These are phyloP conservation scores for Sycophila sp. DNA, from an alignment of 1,140 invertebrate species.

Conservation along the genomic window DNA sequence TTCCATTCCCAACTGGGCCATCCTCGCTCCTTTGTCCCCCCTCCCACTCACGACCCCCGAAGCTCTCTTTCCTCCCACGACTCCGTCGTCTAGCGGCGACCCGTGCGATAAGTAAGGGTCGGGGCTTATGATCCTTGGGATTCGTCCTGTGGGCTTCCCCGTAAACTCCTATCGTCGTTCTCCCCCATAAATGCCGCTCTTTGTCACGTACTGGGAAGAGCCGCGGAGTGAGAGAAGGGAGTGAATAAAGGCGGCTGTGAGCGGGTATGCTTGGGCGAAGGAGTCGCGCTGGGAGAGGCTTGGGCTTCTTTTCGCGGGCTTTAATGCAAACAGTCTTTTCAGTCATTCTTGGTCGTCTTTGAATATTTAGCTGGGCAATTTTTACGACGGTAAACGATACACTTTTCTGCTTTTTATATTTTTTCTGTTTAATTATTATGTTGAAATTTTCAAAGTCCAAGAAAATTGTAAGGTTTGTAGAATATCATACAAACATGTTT, in stretches of 20 bases:
- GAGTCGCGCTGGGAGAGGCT: not conserved
- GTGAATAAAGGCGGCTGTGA: not conserved
- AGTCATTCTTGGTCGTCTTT: not conserved
- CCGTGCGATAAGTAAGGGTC: slow-evolving; percentile 12
- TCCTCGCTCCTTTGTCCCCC: no score
- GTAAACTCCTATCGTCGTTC: not conserved
- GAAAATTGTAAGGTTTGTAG: no score
- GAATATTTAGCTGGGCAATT: not conserved
- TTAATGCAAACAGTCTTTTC: slow-evolving; percentile 9
- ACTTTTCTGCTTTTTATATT: no score
- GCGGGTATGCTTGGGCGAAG: not conserved
- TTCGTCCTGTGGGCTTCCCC: not conserved
- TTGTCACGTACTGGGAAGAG: not conserved
- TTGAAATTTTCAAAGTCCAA: no score
- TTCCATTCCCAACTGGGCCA: slow-evolving; percentile 10
- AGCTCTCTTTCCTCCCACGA: no score
- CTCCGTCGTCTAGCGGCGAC: no score
- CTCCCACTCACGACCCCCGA: no score
- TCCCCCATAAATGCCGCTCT: not conserved
- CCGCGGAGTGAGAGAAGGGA: not conserved
- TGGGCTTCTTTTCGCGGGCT: not conserved
- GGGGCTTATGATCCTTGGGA: not conserved
- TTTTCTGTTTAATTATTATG: no score
- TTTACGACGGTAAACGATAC: not conserved
- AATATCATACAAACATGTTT: no score